Percentiles rank a stretch among this genome's conserved stretches.
Evolutionary conservation across 2,888 invertebrate species (phyloP).

Genomic region (Nezara viridula): DNA sequence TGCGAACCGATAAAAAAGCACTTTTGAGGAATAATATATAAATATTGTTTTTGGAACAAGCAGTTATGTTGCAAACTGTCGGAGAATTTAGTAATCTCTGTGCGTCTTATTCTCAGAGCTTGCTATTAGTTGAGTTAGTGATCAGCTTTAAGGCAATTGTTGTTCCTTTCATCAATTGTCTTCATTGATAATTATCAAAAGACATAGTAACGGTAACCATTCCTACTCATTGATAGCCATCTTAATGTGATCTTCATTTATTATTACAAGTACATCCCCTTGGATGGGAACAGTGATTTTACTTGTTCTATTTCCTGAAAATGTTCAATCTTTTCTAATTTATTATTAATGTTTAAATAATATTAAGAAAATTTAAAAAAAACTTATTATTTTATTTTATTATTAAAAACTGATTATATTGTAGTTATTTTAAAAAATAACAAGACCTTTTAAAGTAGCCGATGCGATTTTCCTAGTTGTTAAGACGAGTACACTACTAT

Average conservation of each 20-base stretch:
- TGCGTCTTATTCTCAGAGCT: background rate
- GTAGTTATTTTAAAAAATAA: too few species aligned
- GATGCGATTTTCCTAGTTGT: too few species aligned
- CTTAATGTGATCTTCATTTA: background rate
- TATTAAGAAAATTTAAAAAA: too few species aligned
- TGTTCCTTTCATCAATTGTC: background rate
- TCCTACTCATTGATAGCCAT: background rate
- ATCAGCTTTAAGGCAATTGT: slow-evolving; percentile 17
- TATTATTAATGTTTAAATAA: too few species aligned
- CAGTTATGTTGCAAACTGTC: background rate
- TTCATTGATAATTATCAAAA: slow-evolving; percentile 31
- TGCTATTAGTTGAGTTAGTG: slow-evolving; percentile 16
- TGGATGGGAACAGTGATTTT: background rate
- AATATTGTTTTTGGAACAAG: too few species aligned
- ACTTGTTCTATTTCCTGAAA: background rate
- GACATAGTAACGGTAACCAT: background rate
- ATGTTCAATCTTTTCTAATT: background rate
- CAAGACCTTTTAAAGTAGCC: too few species aligned
- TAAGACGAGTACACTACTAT: too few species aligned
- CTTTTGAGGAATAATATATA: too few species aligned
- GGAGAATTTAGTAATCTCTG: background rate
- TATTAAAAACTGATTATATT: too few species aligned
- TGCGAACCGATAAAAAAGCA: too few species aligned
- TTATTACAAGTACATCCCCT: background rate
- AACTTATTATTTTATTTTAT: too few species aligned